These are phyloP conservation scores for Hassar affinis DNA, from an alignment of 2,113 vertebrate genomes.

Conservation along the genomic window DNA sequence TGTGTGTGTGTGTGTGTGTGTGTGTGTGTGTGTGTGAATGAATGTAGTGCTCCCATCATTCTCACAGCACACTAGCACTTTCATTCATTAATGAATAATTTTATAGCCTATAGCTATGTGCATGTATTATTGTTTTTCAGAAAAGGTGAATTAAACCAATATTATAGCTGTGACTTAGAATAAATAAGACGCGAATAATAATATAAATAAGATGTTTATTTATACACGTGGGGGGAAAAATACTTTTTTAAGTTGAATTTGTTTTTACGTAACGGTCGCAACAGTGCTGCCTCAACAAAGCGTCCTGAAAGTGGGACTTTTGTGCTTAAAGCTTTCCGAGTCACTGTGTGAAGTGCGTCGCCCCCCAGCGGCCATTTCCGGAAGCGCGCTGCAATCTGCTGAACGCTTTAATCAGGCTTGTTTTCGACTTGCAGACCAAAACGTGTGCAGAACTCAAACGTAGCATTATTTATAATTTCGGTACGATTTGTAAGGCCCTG, in stretches of 20 bases:
- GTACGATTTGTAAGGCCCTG: slow-evolving; percentile 64
- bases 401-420: slow-evolving; percentile 19
- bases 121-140: not conserved
- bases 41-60: not conserved
- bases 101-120: not conserved
- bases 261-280: not conserved
- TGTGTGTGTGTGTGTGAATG: not conserved
- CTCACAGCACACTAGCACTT: not conserved
- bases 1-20: not conserved
- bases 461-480: slow-evolving; percentile 49
- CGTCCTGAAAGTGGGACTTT: not conserved
- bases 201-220: not conserved
- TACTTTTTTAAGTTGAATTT: not conserved
- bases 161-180: not conserved
- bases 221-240: not conserved
- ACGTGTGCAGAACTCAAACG: slow-evolving; percentile 54
- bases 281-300: slow-evolving; percentile 35
- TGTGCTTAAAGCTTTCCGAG: not conserved
- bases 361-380: slow-evolving; percentile 65
- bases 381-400: slow-evolving; percentile 46
- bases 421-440: not conserved
- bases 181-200: not conserved
- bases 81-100: not conserved
- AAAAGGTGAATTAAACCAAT: not conserved
- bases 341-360: slow-evolving; percentile 65